A percentile compares a stretch with the other conserved stretches of the same genome.
Evolutionary conservation across 2,888 invertebrate genomes (phyloP).

Genomic region (Globia sparganii): DNA sequence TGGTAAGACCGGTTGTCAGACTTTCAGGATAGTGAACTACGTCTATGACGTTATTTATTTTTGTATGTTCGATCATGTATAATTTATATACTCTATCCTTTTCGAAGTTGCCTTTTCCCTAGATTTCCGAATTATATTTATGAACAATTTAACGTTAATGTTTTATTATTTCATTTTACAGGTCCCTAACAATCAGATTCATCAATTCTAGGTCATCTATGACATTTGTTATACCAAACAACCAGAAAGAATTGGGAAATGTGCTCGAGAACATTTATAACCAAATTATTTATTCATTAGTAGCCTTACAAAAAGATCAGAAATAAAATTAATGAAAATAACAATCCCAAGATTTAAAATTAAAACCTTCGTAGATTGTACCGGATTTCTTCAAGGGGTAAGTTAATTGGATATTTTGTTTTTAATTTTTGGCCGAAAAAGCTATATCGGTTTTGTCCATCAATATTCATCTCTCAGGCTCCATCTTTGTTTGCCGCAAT

Average conservation of each 20-base stretch:
- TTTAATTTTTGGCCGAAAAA: neutral
- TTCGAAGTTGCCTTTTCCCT: neutral
- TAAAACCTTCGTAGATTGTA: constrained; percentile 75
- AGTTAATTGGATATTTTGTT: neutral
- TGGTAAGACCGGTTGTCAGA: no score
- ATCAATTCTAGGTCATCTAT: constrained; percentile 55
- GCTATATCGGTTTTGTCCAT: neutral
- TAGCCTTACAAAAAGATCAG: constrained; percentile 58
- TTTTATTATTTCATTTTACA: constrained; percentile 4
- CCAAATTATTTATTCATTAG: constrained; percentile 63
- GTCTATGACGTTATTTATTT: no score
- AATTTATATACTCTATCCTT: neutral
- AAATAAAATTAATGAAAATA: constrained; percentile 58
- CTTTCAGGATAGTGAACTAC: no score
- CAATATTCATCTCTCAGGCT: neutral
- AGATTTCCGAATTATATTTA: neutral
- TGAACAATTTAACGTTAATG: neutral
- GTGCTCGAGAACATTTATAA: constrained; percentile 67
- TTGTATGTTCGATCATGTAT: neutral
- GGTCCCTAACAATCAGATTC: constrained; percentile 26
- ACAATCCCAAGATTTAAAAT: constrained; percentile 78
- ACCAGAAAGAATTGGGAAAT: constrained; percentile 48
- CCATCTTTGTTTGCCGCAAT: neutral
- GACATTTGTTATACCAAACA: constrained; percentile 71
- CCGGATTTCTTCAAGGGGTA: constrained; percentile 75